A percentile compares a stretch with the other conserved stretches of the same genome.
These are phyloP conservation scores for Morinoia aosen DNA, from an alignment of 2,888 invertebrate genomes.

Conservation along the genomic window DNA sequence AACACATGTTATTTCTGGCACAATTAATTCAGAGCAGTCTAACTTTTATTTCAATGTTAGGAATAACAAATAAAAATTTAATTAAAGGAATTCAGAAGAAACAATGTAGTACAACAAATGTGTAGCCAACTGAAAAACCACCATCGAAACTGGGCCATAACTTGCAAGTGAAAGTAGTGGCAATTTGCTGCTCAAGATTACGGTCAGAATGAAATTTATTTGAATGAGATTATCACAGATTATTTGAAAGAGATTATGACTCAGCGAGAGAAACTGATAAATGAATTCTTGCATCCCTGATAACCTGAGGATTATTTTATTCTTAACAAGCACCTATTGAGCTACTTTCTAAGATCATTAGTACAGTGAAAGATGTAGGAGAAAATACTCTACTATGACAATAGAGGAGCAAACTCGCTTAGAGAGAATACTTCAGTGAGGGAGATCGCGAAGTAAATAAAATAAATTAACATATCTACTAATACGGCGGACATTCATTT, in stretches of 20 bases:
- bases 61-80: background rate
- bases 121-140: background rate
- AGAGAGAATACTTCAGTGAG: background rate
- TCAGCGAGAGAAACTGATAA: background rate
- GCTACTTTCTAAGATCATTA: background rate
- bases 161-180: background rate
- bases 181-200: background rate
- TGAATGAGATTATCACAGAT: background rate
- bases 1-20: background rate
- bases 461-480: background rate
- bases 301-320: background rate
- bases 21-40: background rate
- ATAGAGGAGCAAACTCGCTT: background rate
- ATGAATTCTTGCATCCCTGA: background rate
- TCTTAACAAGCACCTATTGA: background rate
- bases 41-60: background rate
- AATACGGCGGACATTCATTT: background rate
- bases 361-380: slow-evolving; percentile 2
- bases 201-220: background rate
- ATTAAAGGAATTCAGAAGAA: background rate
- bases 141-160: background rate
- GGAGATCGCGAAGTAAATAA: background rate
- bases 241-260: background rate
- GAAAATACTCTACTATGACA: background rate
- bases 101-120: background rate